Conservation (phyloP, 2,113 vertebrate genomes). For the Notothenia coriiceps region DNA sequence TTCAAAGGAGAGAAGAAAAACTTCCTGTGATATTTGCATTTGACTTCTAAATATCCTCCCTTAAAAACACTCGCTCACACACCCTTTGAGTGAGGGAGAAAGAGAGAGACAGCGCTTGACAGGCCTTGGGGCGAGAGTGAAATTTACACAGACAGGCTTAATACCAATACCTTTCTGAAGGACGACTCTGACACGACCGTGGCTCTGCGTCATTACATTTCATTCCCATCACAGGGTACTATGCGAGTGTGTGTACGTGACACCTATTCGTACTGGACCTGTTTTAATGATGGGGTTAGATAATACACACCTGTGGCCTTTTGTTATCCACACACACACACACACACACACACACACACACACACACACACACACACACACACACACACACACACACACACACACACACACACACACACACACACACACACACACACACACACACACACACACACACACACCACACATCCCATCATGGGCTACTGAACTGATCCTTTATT, state of each 20-base stretch:
- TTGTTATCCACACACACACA: slow-evolving; percentile 35
- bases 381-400: slow-evolving; percentile 19
- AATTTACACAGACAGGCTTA: slow-evolving; percentile 58
- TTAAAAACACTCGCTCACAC: slow-evolving; percentile 5
- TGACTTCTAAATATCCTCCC: slow-evolving; percentile 67
- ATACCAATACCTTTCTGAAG: slow-evolving; percentile 52
- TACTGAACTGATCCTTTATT: neutral
- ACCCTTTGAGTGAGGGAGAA: slow-evolving; percentile 6
- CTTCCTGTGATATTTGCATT: slow-evolving; percentile 73
- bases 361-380: neutral
- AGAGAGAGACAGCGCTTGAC: slow-evolving; percentile 30
- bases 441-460: neutral
- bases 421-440: slow-evolving; percentile 23
- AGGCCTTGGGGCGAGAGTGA: slow-evolving; percentile 47
- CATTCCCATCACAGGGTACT: slow-evolving; percentile 44
- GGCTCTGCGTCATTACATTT: slow-evolving; percentile 48
- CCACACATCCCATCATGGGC: neutral
- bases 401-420: slow-evolving; percentile 5
- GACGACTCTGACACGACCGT: slow-evolving; percentile 40
- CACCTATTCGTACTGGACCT: slow-evolving; percentile 42
- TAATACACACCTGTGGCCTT: slow-evolving; percentile 77
- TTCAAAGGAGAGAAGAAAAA: slow-evolving; percentile 31
- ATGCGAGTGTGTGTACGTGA: slow-evolving; percentile 2
- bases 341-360: slow-evolving; percentile 4
- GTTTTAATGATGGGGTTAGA: slow-evolving; percentile 78